Conservation (phyloP, 2,888 invertebrate species). For the Laothoe populi region DNA sequence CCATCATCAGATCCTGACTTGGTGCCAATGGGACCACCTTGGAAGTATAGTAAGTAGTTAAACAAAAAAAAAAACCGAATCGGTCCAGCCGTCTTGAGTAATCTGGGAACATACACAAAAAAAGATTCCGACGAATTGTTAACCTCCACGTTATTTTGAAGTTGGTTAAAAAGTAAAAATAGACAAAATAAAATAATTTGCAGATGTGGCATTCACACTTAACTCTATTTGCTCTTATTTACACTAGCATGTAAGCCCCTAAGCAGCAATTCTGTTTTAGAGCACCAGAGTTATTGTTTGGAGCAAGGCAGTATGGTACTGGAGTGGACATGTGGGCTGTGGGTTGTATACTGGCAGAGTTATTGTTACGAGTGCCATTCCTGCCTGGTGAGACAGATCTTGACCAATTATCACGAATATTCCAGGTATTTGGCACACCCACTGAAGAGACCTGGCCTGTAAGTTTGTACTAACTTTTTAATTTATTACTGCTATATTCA, state of each 20-base stretch:
- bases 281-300: slow-evolving; percentile 97
- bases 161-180: slow-evolving; percentile 5
- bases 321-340: slow-evolving; percentile 99
- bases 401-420: slow-evolving; percentile 98
- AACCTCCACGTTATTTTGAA: too few relatives aligned
- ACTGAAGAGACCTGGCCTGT: slow-evolving; percentile 96
- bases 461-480: slow-evolving; percentile 47
- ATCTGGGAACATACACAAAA: too few relatives aligned
- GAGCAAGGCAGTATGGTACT: slow-evolving; percentile 96
- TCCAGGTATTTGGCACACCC: slow-evolving; percentile 97
- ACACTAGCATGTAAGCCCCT: too few relatives aligned
- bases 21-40: too few relatives aligned
- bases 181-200: too few relatives aligned
- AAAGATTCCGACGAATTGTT: too few relatives aligned
- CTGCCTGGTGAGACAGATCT: slow-evolving; percentile 98
- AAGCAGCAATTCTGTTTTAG: slow-evolving; percentile 73
- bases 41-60: too few relatives aligned
- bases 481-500: background rate
- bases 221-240: too few relatives aligned
- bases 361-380: slow-evolving; percentile 95
- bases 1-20: too few relatives aligned
- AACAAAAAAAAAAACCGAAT: too few relatives aligned
- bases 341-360: slow-evolving; percentile 98
- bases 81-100: too few relatives aligned
- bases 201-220: too few relatives aligned